Evolutionary conservation across 2,888 invertebrate species (phyloP).

Genomic region (Sinelater perroti): DNA sequence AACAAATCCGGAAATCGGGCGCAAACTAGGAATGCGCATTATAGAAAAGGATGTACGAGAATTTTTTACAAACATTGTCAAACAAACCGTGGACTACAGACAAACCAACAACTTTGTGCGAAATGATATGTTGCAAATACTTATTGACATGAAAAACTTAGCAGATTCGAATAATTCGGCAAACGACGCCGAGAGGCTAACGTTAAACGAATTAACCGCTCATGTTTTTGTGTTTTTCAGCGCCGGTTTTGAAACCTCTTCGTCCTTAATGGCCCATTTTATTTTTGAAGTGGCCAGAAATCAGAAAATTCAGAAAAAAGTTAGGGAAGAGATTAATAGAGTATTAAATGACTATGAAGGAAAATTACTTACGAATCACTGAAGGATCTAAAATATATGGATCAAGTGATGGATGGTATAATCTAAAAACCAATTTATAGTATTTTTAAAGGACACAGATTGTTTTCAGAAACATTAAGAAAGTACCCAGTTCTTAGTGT

Average conservation of each 20-base stretch:
- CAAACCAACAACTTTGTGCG: conserved; percentile 58
- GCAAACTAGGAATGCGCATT: conserved; percentile 41
- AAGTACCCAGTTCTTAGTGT: conserved; percentile 33
- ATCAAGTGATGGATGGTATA: conserved; percentile 56
- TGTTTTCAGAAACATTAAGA: conserved; percentile 43
- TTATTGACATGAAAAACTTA: conserved; percentile 49
- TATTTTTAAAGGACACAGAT: neutral
- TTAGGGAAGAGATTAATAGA: conserved; percentile 58
- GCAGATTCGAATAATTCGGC: neutral
- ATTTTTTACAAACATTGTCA: conserved; percentile 61
- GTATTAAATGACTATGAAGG: conserved; percentile 56
- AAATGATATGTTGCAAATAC: conserved; percentile 65
- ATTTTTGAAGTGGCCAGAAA: conserved; percentile 63
- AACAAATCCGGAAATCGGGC: conserved; percentile 40
- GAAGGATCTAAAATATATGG: conserved; percentile 62
- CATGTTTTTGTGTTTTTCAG: conserved; percentile 49
- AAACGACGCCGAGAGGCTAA: neutral
- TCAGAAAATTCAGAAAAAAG: conserved; percentile 58
- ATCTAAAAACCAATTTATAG: no score
- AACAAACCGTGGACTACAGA: conserved; percentile 58
- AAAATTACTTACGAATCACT: conserved; percentile 61
- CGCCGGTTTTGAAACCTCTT: conserved; percentile 58
- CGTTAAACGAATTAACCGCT: conserved; percentile 30
- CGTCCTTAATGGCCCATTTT: conserved; percentile 58
- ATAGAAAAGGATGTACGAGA: conserved; percentile 46